Evolutionary conservation across 2,113 vertebrate species (phyloP).

Genomic region (Hiodon tergisus): DNA sequence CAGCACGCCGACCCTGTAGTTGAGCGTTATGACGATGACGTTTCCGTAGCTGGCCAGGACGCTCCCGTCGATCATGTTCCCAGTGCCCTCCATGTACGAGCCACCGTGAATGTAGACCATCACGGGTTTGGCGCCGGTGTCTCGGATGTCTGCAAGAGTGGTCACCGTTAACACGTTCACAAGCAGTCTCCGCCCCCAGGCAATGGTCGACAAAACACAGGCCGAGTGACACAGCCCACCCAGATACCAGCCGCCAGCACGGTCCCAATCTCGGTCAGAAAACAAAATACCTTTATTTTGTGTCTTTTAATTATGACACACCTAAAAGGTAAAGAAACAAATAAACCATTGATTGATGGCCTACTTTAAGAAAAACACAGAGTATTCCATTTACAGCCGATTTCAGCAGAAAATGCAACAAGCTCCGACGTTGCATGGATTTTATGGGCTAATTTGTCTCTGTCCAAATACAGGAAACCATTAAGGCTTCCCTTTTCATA

Average conservation of each 20-base stretch:
- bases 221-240: conserved; percentile 41
- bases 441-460: neutral
- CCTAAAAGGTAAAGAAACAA: conserved; percentile 26
- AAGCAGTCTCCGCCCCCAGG: conserved; percentile 41
- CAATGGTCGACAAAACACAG: conserved; percentile 51
- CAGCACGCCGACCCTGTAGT: conserved; percentile 95
- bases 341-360: conserved; percentile 43
- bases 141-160: conserved; percentile 95
- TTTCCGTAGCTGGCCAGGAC: conserved; percentile 97
- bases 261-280: conserved; percentile 26
- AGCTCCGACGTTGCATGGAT: neutral
- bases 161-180: conserved; percentile 68
- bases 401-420: conserved; percentile 31
- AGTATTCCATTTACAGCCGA: conserved; percentile 38
- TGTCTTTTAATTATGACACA: conserved; percentile 1
- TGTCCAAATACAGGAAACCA: neutral
- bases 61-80: conserved; percentile 99
- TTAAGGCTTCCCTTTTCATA: neutral
- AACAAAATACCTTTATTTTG: conserved; percentile 18
- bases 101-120: conserved; percentile 99
- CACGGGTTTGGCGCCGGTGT: conserved; percentile 96
- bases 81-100: conserved; percentile 98
- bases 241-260: conserved; percentile 62
- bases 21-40: conserved; percentile 97
- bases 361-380: neutral